These are phyloP conservation scores for Drosophila multiciliata DNA, from an alignment of 2,888 invertebrate species.

Conservation along the genomic window DNA sequence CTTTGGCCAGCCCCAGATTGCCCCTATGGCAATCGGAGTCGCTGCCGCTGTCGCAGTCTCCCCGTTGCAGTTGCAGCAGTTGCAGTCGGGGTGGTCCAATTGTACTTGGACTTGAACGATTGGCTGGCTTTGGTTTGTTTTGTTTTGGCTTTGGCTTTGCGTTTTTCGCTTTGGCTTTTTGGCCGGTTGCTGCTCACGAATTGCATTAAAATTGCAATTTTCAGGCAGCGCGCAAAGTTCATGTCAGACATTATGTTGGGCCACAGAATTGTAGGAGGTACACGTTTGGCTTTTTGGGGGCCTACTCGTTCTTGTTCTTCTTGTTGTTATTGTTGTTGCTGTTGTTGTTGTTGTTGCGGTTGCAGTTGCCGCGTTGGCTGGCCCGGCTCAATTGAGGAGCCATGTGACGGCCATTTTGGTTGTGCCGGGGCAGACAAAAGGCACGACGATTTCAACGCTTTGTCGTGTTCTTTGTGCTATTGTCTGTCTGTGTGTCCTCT, in stretches of 20 bases:
- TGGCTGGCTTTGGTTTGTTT: conserved; percentile 48
- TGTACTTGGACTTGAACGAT: conserved; percentile 79
- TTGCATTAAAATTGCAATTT: conserved; percentile 84
- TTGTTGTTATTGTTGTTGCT: conserved; percentile 36
- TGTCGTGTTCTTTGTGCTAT: conserved; percentile 78
- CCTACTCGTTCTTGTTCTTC: conserved; percentile 13
- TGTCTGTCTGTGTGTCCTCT: conserved; percentile 42
- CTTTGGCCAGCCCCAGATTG: conserved; percentile 41
- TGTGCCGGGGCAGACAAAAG: conserved; percentile 74
- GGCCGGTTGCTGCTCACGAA: conserved; percentile 77
- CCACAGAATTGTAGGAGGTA: conserved; percentile 58
- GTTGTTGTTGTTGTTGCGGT: conserved; percentile 22
- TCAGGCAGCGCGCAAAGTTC: conserved; percentile 82
- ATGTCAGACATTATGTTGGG: conserved; percentile 80
- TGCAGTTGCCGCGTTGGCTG: conserved; percentile 57
- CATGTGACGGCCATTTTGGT: conserved; percentile 57
- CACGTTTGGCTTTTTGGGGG: conserved; percentile 46
- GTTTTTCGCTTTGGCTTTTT: not conserved
- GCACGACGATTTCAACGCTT: conserved; percentile 83
- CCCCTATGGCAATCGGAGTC: conserved; percentile 44
- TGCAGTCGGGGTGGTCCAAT: conserved; percentile 77
- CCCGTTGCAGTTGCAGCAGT: conserved; percentile 20
- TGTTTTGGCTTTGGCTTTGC: not conserved
- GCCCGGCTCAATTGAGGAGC: conserved; percentile 43
- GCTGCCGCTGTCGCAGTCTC: not conserved